Evolutionary conservation across 1,140 invertebrate genomes (phyloP).

Genomic region (Dufourea novaeangliae): DNA sequence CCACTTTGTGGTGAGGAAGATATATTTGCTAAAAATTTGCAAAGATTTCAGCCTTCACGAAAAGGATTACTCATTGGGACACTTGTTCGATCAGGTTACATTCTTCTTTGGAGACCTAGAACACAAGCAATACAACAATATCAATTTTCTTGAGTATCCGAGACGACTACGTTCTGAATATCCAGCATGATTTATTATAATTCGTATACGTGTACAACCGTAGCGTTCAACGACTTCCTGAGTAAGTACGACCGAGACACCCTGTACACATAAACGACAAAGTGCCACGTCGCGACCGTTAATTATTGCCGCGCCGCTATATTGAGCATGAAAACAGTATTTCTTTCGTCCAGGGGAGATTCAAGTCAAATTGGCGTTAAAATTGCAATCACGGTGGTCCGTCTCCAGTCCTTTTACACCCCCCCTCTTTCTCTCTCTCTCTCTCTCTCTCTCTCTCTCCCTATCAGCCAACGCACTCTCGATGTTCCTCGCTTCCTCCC

Average conservation of each 20-base stretch:
- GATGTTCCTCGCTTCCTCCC: constrained; percentile 63
- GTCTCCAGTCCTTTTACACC: constrained; percentile 55
- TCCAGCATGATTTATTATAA: not conserved
- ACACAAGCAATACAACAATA: not conserved
- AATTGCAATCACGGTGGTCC: constrained; percentile 82
- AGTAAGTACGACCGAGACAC: constrained; percentile 47
- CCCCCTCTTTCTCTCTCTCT: not conserved
- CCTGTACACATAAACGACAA: constrained; percentile 51
- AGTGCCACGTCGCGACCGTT: constrained; percentile 68
- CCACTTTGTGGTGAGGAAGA: too few relatives aligned
- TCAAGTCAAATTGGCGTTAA: constrained; percentile 81
- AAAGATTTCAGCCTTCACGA: not conserved
- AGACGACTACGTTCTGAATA: not conserved
- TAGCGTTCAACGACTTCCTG: not conserved
- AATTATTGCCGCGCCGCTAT: constrained; percentile 78
- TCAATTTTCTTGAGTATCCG: not conserved
- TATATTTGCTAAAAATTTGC: not conserved
- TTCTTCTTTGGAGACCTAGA: not conserved
- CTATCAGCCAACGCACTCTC: constrained; percentile 25
- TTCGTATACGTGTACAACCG: not conserved
- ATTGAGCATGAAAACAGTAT: constrained; percentile 81
- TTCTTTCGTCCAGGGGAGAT: constrained; percentile 77
- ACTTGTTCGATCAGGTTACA: not conserved
- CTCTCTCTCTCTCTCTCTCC: constrained; percentile 1
- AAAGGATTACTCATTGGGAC: not conserved